Conservation (phyloP, 1,140 invertebrate genomes). For the Samia ricini region DNA sequence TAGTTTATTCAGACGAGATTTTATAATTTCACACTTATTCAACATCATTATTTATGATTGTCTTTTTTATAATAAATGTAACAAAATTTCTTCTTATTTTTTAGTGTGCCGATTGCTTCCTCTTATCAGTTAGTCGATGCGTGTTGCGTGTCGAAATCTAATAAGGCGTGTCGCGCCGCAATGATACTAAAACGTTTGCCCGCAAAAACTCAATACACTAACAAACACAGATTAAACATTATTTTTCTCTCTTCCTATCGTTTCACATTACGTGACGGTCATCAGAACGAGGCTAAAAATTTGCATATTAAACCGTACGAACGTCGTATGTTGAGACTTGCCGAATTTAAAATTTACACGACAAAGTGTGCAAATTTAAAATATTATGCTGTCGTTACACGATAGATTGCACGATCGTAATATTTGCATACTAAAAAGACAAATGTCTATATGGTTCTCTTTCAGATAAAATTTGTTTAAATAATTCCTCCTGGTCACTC, state of each 20-base stretch:
- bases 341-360: neutral
- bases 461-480: neutral
- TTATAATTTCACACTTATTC: too few species aligned
- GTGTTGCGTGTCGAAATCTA: constrained; percentile 10
- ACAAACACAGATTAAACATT: constrained; percentile 5
- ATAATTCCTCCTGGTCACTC: too few species aligned
- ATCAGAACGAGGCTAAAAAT: constrained; percentile 3
- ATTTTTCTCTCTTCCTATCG: constrained; percentile 6
- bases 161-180: neutral
- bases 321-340: neutral
- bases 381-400: neutral
- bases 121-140: neutral
- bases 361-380: neutral
- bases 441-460: neutral
- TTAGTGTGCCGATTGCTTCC: neutral
- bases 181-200: neutral
- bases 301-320: constrained; percentile 8
- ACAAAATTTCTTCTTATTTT: neutral
- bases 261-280: constrained; percentile 14
- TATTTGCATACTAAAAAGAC: neutral
- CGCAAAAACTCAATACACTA: constrained; percentile 8
- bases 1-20: too few species aligned
- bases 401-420: neutral
- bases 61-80: too few species aligned
- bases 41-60: too few species aligned